Evolutionary conservation across 2,797 vertebrate genomes (phyloP), one percentile per base, ranked within the genome.

Genomic region (Phataginus tricuspis): DNA sequence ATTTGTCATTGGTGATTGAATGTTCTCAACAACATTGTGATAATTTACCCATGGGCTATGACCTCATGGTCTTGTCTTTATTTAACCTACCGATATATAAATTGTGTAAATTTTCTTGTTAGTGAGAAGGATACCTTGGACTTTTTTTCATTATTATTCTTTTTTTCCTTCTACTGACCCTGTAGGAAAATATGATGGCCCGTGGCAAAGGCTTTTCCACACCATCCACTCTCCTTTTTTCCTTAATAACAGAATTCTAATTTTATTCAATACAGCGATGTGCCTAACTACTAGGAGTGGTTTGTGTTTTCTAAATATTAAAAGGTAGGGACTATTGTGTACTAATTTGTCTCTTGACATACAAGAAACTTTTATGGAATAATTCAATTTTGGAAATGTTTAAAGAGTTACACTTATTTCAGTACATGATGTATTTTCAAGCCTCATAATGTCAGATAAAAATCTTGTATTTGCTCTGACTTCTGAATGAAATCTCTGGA

Each of bases 1-100:
- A 68, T 86, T 71, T 92, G 61, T 93, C 79, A 93, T 19, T 57
- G 29, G 7, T 79, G 71, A 95, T 95, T 95, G 78, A 93, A 95
- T 92, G 92, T 94, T 92, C 25, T 93, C 80, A 90, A 71, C n/a
- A 72, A 82, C 45, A 14, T 90, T 80, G 42, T 82, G 87, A 74
- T 92, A 95, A 87, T 86, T 92, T 84, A 90, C 71, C 37, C 13
- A 49, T 39, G 25, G 27, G 53, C 34, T 72, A 66, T 53, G 57
- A 23, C 39, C n/a, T 89, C 53, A 27, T 34, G 2, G 42, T 53
- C 72, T 84, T 77, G 23, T 86, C 71, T 78, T 94, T 86, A 86
- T 68, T 82, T 79, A 79, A 89, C 14, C 42, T 16, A 77, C 31
- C 37, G 13, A 4, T 51, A 78, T 51, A 82, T 86, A 91, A 71